Percentiles rank a stretch among this genome's conserved stretches.
Evolutionary conservation across 2,113 vertebrate genomes (phyloP).

Genomic region (Dromiciops gliroides): DNA sequence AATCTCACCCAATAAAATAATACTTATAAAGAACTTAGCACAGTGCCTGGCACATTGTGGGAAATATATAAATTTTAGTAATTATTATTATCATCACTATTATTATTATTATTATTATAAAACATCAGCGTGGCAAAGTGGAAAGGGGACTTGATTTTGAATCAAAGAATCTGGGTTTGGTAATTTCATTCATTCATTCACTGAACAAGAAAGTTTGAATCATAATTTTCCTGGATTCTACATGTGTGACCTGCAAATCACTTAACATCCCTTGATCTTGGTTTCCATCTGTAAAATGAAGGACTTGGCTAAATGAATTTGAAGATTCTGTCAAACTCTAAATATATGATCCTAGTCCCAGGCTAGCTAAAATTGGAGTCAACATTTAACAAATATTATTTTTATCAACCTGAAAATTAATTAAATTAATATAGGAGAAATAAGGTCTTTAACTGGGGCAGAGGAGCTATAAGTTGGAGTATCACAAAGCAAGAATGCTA

Average conservation of each 20-base stretch:
- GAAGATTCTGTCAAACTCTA: not conserved
- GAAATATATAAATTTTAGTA: not conserved
- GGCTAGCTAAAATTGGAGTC: not conserved
- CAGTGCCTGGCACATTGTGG: not conserved
- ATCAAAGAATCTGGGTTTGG: not conserved
- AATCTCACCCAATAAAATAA: not conserved
- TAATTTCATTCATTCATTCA: not conserved
- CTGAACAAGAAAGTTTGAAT: not conserved
- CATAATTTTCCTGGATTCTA: not conserved
- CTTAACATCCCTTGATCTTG: not conserved
- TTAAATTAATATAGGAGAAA: no score
- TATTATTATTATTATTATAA: not conserved
- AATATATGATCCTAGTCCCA: not conserved
- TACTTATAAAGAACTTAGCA: not conserved
- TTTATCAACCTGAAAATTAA: no score
- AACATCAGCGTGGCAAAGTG: not conserved
- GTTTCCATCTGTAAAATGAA: not conserved
- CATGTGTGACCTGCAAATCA: not conserved
- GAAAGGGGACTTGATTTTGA: not conserved
- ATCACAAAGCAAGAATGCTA: no score
- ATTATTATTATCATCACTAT: not conserved
- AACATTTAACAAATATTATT: not conserved
- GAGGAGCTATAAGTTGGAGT: no score
- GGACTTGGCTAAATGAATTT: not conserved
- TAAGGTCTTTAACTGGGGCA: no score